phyloP scores from a whole-genome alignment of 2,113 vertebrate genomes.

The Australoheros scitulus region DNA sequence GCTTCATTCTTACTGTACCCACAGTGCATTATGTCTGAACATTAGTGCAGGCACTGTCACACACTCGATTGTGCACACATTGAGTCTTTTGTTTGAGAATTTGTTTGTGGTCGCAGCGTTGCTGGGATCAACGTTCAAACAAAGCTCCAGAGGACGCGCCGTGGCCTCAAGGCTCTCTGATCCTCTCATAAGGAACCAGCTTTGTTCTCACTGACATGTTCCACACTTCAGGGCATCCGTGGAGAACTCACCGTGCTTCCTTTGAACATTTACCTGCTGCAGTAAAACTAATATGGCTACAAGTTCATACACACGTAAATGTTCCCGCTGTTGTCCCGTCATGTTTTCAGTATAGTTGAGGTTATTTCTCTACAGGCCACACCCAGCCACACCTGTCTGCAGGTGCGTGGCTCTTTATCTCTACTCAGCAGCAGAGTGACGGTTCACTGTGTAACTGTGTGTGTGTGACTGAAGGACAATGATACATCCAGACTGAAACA shows the following conservation, averaged over 20 bases:
- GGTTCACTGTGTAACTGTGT: not conserved
- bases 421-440: not conserved
- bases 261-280: not conserved
- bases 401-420: not conserved
- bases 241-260: not conserved
- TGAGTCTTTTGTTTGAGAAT: not conserved
- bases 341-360: not conserved
- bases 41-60: not conserved
- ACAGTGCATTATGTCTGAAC: too few relatives aligned
- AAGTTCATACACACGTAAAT: not conserved
- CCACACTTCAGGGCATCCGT: not conserved
- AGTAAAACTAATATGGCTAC: not conserved
- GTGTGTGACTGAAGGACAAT: too few relatives aligned
- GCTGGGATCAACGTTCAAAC: not conserved
- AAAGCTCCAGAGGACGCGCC: not conserved
- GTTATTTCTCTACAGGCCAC: not conserved
- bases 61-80: not conserved
- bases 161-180: not conserved
- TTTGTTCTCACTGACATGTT: not conserved
- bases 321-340: not conserved
- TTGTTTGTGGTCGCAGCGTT: not conserved
- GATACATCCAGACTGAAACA: too few relatives aligned
- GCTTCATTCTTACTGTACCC: too few relatives aligned
- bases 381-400: not conserved
- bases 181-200: not conserved